These are phyloP conservation scores for Hydroisotoma schaefferi DNA, from an alignment of 2,888 invertebrate species.

Conservation along the genomic window DNA sequence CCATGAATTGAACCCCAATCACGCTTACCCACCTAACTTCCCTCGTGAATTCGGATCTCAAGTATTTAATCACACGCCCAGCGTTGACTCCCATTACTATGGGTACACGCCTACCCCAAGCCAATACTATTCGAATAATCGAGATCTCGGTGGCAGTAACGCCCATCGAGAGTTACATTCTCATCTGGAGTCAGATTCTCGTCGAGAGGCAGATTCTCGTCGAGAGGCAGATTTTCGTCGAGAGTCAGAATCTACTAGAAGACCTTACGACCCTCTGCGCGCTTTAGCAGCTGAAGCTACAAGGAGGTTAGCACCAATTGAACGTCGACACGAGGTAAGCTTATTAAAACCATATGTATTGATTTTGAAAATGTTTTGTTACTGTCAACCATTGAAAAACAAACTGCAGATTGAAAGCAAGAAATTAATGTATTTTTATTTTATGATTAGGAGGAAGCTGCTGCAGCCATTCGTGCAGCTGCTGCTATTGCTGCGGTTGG, in stretches of 20 bases:
- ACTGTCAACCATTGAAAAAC: not conserved
- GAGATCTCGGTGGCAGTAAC: too few species aligned
- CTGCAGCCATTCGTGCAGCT: slow-evolving; percentile 24
- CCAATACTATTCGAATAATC: too few species aligned
- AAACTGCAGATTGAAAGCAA: not conserved
- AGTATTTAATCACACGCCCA: not conserved
- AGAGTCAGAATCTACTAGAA: not conserved
- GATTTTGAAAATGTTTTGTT: not conserved
- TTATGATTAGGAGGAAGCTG: not conserved
- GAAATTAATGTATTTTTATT: not conserved
- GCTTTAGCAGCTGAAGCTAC: slow-evolving; percentile 11
- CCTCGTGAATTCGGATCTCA: not conserved
- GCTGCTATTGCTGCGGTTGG: slow-evolving; percentile 35
- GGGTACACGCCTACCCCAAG: not conserved
- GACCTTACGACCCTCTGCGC: not conserved
- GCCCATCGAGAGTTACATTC: too few species aligned
- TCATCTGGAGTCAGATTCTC: too few species aligned
- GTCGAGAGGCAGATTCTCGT: too few species aligned
- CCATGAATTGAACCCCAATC: slow-evolving; percentile 16
- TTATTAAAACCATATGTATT: not conserved
- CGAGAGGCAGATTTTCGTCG: too few species aligned
- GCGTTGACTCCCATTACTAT: too few species aligned
- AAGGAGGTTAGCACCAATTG: not conserved
- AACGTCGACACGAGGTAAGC: not conserved
- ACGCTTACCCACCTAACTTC: not conserved